Percentiles rank a stretch among this genome's conserved stretches.
Conservation (phyloP, 2,888 invertebrate genomes). For the Plagodis dolabraria region DNA sequence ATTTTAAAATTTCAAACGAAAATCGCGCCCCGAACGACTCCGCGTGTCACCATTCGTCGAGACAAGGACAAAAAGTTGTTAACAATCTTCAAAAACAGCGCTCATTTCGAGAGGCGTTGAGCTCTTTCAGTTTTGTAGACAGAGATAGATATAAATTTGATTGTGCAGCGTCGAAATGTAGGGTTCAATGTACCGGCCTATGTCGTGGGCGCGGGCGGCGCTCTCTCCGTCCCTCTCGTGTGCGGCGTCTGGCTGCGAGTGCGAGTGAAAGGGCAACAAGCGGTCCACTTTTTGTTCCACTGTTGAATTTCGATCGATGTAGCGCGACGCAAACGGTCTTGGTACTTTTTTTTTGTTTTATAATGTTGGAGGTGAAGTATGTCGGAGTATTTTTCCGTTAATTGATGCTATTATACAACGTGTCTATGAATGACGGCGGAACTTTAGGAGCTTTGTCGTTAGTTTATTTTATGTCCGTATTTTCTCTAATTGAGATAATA, state of each 20-base stretch:
- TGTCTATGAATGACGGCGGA: not conserved
- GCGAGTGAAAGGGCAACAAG: conserved; percentile 51
- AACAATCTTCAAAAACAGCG: conserved; percentile 49
- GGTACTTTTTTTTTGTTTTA: conserved; percentile 56
- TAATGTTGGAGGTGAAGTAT: not conserved
- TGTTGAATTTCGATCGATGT: conserved; percentile 80
- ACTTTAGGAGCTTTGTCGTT: no score
- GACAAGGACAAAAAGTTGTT: conserved; percentile 32
- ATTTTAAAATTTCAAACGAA: conserved; percentile 42
- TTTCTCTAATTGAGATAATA: no score
- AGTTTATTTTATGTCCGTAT: no score
- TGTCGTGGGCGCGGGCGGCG: conserved; percentile 76
- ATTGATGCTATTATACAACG: not conserved
- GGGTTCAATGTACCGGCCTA: conserved; percentile 80
- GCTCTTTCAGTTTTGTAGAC: conserved; percentile 55
- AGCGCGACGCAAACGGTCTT: conserved; percentile 59
- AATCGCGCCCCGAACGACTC: conserved; percentile 35
- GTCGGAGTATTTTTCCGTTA: not conserved
- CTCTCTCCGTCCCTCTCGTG: conserved; percentile 50
- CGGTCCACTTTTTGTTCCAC: conserved; percentile 78
- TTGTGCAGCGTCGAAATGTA: conserved; percentile 53
- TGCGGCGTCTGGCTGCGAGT: conserved; percentile 34
- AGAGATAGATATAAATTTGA: conserved; percentile 59
- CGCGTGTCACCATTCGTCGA: conserved; percentile 39
- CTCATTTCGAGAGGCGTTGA: conserved; percentile 46